Evolutionary conservation across 2,797 vertebrate species (phyloP).

Genomic region (Bradypus variegatus): DNA sequence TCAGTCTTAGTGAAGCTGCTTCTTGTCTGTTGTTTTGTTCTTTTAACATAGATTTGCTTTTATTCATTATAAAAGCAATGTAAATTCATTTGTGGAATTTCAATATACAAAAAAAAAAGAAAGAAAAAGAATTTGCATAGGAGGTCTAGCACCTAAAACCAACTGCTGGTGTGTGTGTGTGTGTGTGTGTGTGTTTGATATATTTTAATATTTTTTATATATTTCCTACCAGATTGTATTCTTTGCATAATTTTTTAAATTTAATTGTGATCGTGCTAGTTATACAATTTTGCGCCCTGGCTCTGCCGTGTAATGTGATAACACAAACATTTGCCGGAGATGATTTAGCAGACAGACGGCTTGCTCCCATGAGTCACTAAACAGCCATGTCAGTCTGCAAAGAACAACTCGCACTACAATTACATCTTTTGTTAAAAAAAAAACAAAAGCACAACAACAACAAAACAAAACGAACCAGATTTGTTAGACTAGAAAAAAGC

Average conservation of each 20-base stretch:
- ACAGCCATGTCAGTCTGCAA: accelerated
- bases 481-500: background rate
- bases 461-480: background rate
- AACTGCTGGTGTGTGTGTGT: accelerated
- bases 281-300: accelerated
- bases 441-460: background rate
- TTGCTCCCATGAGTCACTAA: accelerated
- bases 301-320: accelerated
- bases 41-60: background rate
- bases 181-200: no score
- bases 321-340: no score
- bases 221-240: background rate
- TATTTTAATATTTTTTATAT: no score
- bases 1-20: background rate
- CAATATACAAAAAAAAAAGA: background rate
- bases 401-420: background rate
- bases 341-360: accelerated
- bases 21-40: background rate
- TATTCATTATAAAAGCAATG: background rate
- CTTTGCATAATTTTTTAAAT: accelerated
- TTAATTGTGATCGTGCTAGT: accelerated
- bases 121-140: accelerated
- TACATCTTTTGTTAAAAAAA: background rate
- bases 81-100: background rate
- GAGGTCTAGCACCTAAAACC: background rate